Evolutionary conservation across 1,140 invertebrate genomes (phyloP).

Genomic region (Anastatus disparis): DNA sequence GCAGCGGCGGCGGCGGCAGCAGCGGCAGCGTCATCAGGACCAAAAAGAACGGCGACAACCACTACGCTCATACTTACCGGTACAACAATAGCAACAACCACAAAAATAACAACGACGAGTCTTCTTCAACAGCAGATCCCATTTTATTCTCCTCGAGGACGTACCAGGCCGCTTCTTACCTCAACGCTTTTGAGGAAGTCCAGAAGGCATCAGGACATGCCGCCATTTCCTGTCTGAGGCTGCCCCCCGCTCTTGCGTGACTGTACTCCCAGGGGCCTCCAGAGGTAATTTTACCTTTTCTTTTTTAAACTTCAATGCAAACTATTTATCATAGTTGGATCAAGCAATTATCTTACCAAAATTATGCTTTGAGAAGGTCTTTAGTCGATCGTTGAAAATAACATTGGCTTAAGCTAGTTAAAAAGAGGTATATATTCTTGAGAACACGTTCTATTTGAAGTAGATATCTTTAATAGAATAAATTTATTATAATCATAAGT

Average conservation of each 20-base stretch:
- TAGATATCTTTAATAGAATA: too few relatives aligned
- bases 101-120: neutral
- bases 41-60: conserved; percentile 34
- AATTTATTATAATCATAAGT: too few relatives aligned
- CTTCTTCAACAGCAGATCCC: neutral
- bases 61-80: neutral
- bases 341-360: too few relatives aligned
- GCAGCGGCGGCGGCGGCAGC: conserved; percentile 55
- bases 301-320: too few relatives aligned
- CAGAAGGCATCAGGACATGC: conserved; percentile 2
- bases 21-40: conserved; percentile 43
- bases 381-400: too few relatives aligned
- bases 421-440: too few relatives aligned
- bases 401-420: too few relatives aligned
- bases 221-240: conserved; percentile 56
- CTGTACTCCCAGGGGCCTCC: conserved; percentile 60
- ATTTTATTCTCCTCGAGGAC: neutral
- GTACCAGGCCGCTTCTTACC: neutral
- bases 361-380: too few relatives aligned
- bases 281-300: conserved; percentile 53
- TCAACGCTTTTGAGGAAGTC: conserved; percentile 4
- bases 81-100: neutral
- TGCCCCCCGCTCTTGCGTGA: conserved; percentile 67
- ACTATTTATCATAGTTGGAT: too few relatives aligned
- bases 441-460: too few relatives aligned